Percentiles rank a stretch among this genome's conserved stretches.
Evolutionary conservation across 2,797 vertebrate genomes (phyloP).

Genomic region (Paratrypauchen microcephalus): DNA sequence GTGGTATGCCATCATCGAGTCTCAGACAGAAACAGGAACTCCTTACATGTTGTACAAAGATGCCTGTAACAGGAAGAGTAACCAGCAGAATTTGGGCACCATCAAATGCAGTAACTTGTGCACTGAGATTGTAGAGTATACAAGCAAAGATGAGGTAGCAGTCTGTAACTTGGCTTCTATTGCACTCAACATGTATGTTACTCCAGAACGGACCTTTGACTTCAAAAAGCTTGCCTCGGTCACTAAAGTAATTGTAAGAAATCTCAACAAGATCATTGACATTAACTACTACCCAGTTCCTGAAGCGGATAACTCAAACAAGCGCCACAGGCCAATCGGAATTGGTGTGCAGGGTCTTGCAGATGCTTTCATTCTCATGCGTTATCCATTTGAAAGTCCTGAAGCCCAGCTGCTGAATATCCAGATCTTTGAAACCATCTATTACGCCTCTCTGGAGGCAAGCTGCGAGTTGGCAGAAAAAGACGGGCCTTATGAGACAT

Average conservation of each 20-base stretch:
- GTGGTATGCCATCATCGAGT: conserved; percentile 96
- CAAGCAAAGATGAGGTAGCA: conserved; percentile 91
- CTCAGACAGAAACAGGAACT: conserved; percentile 95
- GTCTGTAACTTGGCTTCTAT: conserved; percentile 97
- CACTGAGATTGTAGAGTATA: conserved; percentile 94
- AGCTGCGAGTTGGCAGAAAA: conserved; percentile 89
- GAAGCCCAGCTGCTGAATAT: conserved; percentile 91
- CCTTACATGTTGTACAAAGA: conserved; percentile 99
- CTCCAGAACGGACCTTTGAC: conserved; percentile 86
- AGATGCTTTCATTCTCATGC: conserved; percentile 95
- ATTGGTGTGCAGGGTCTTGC: conserved; percentile 96
- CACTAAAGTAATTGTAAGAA: conserved; percentile 90
- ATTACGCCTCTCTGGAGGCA: conserved; percentile 90
- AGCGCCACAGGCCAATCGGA: conserved; percentile 90
- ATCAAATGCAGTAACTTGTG: conserved; percentile 97
- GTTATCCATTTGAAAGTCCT: conserved; percentile 89
- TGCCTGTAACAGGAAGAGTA: conserved; percentile 96
- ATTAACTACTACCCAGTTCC: conserved; percentile 93
- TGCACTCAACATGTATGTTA: conserved; percentile 97
- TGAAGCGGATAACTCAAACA: conserved; percentile 90
- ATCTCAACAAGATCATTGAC: conserved; percentile 96
- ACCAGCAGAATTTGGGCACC: conserved; percentile 97
- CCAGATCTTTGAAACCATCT: conserved; percentile 97
- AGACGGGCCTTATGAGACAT: conserved; percentile 87
- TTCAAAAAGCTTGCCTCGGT: conserved; percentile 88